Percentiles rank a stretch among this genome's conserved stretches.
phyloP scores from a whole-genome alignment of 2,113 vertebrate species.

The Dinomys branickii region DNA sequence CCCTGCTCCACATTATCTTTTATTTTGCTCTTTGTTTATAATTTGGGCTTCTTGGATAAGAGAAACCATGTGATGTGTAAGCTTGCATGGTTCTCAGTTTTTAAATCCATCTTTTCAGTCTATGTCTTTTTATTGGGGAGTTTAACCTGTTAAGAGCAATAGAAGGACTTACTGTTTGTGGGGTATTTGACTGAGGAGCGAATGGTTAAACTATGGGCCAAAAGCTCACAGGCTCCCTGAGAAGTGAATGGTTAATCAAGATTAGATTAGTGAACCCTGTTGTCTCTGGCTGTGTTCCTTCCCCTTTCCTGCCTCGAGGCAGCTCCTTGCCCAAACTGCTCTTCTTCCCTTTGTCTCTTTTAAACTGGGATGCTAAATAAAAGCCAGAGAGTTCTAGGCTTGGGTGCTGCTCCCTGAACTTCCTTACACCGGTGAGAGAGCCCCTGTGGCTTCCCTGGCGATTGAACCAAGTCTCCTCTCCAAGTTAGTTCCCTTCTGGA shows the following conservation, averaged over 20 bases:
- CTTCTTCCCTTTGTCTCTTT: not conserved
- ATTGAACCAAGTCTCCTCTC: not conserved
- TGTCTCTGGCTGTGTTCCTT: not conserved
- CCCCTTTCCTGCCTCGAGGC: not conserved
- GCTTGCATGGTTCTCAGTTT: not conserved
- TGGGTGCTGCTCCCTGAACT: not conserved
- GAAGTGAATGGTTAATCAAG: not conserved
- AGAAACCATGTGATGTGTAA: not conserved
- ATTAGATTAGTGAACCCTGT: not conserved
- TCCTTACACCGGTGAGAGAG: not conserved
- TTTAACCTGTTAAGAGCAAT: not conserved
- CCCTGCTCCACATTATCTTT: not conserved
- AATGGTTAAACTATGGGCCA: not conserved
- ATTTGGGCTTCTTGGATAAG: not conserved
- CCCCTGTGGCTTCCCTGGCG: not conserved
- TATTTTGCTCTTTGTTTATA: not conserved
- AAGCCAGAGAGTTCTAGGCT: not conserved
- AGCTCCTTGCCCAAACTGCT: not conserved
- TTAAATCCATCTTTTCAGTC: not conserved
- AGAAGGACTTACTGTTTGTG: not conserved
- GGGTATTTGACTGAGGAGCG: not conserved
- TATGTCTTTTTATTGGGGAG: not conserved
- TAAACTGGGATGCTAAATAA: not conserved
- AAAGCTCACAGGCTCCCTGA: not conserved
- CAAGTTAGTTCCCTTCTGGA: not conserved